Evolutionary conservation across 2,888 invertebrate genomes (phyloP).

Genomic region (Coecobrya sp.): DNA sequence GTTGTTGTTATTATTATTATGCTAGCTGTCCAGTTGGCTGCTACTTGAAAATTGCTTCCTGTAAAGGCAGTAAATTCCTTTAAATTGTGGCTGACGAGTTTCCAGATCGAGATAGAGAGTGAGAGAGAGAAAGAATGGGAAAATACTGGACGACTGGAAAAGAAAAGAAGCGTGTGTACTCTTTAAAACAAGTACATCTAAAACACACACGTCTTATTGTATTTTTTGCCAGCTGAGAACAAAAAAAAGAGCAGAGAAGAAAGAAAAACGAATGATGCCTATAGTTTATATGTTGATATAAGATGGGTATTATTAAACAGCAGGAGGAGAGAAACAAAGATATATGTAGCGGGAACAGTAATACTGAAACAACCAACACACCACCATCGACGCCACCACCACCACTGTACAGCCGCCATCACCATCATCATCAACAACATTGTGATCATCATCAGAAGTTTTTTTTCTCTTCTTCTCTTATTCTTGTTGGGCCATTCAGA

Average conservation of each 20-base stretch:
- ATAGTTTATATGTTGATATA: not conserved
- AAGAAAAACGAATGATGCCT: conserved; percentile 3
- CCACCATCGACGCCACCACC: conserved; percentile 31
- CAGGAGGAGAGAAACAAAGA: conserved; percentile 27
- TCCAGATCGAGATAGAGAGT: conserved; percentile 74
- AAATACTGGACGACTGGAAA: conserved; percentile 23
- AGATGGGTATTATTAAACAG: conserved; percentile 8
- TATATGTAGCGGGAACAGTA: conserved; percentile 38
- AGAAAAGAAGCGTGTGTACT: not conserved
- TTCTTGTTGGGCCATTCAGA: conserved; percentile 73
- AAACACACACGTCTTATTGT: conserved; percentile 53
- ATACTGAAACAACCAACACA: conserved; percentile 52
- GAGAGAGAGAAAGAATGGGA: not conserved
- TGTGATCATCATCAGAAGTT: conserved; percentile 55
- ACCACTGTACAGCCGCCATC: conserved; percentile 47
- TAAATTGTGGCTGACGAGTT: conserved; percentile 82
- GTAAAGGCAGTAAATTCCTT: conserved; percentile 78
- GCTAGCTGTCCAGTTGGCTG: conserved; percentile 76
- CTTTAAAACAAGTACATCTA: conserved; percentile 46
- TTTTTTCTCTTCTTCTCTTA: conserved; percentile 25
- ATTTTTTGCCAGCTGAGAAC: conserved; percentile 74
- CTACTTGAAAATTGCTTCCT: conserved; percentile 79
- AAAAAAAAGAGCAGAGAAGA: conserved; percentile 29
- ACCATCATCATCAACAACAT: conserved; percentile 52
- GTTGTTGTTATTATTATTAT: conserved; percentile 54